Base-by-base conservation (phyloP, 2,113 vertebrate species). In the Hippocampus abdominalis region DNA sequence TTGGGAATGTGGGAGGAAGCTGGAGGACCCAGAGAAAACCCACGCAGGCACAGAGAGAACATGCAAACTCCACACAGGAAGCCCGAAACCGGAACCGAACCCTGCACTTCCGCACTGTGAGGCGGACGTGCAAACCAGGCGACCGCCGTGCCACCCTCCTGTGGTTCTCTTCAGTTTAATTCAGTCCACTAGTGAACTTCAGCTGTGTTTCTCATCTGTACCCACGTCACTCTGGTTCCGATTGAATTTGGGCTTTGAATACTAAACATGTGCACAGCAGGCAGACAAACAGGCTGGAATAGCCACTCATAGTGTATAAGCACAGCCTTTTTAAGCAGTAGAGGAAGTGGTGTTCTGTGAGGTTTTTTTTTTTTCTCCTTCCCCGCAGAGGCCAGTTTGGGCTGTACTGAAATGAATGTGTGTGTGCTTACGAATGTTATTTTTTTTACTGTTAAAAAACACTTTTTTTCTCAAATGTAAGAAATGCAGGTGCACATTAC, bases 191-290 rank as follows among this genome's bases (percentile, higher is more conserved):
- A 72, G 72, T 42, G 21, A 63, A 73, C 76, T 78, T 81, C 83
- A 77, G 70, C 77, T 76, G 69, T 75, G 77, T 80, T 74, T 83
- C 79, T 79, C 80, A 69, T 77, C 76, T 66, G 48, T 76, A 44
- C 74, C 77, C 77, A 69, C 80, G 79, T 83, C 78, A 66, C 83
- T 84, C 81, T 89, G 86, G 84, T 83, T 84, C 79, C 72, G 81
- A 84, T 86, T 89, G 86, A 85, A 84, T 78, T 74, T 70, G 66
- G 68, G 49, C 78, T 85, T 88, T 88, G 73, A 87, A 89, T 86
- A 80, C 71, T 84, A 87, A 89, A 81, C 84, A 88, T 88, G 84
- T 86, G 85, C 79, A 81, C 80, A 66, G 75, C 20, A 75, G 82
- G 82, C 73, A 80, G 80, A 78, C 70, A 27, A 74, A 57, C 78